These are phyloP conservation scores for Volucella inanis DNA, from an alignment of 2,888 invertebrate species.

Conservation along the genomic window DNA sequence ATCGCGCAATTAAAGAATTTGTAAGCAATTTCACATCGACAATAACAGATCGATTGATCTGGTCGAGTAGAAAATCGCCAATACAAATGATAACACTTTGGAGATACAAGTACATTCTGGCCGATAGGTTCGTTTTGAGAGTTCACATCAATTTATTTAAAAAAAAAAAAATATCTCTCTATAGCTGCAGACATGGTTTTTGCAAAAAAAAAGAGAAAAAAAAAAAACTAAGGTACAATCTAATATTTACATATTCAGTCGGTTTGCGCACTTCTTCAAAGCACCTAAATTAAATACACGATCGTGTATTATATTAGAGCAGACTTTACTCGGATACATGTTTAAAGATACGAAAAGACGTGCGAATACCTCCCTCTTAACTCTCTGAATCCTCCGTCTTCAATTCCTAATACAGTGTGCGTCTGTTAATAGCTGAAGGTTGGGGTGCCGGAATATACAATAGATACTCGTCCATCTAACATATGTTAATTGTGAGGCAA, in stretches of 20 bases:
- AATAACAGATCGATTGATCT: slow-evolving; percentile 37
- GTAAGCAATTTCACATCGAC: slow-evolving; percentile 58
- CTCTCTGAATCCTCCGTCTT: background rate
- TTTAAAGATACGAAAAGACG: too few relatives aligned
- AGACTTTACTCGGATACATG: slow-evolving; percentile 21
- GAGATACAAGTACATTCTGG: background rate
- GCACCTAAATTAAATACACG: slow-evolving; percentile 67
- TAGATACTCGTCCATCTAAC: slow-evolving; percentile 30
- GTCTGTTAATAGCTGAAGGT: too few relatives aligned
- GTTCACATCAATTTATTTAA: too few relatives aligned
- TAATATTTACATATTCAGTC: slow-evolving; percentile 69
- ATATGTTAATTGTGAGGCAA: slow-evolving; percentile 37
- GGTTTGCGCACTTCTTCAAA: slow-evolving; percentile 73
- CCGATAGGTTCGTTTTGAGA: too few relatives aligned
- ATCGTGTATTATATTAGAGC: slow-evolving; percentile 62
- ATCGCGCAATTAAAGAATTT: slow-evolving; percentile 66
- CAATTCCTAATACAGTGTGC: background rate
- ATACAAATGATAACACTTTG: background rate
- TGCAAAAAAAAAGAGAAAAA: background rate
- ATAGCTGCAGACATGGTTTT: background rate
- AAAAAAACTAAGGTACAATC: slow-evolving; percentile 50
- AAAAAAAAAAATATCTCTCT: too few relatives aligned
- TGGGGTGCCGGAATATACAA: too few relatives aligned
- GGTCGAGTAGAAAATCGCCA: slow-evolving; percentile 27
- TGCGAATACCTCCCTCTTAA: too few relatives aligned